Evolutionary conservation across 2,113 vertebrate genomes (phyloP).

Genomic region (Heterochromis multidens): DNA sequence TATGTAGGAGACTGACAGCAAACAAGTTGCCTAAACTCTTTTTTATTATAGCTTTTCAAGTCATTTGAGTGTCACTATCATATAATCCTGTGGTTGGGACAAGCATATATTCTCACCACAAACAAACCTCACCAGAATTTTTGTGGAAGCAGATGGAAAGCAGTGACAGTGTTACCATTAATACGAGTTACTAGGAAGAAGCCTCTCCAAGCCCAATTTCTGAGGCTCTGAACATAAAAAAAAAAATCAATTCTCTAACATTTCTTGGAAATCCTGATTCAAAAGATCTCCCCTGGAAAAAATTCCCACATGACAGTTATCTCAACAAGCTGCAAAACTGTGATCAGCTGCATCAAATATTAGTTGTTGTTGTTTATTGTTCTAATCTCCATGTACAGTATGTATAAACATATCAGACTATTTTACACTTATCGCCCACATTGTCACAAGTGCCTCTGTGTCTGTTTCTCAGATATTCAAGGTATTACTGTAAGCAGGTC

Average conservation of each 20-base stretch:
- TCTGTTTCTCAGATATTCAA: neutral
- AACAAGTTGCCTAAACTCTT: neutral
- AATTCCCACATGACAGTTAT: neutral
- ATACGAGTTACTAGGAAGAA: neutral
- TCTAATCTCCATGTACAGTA: neutral
- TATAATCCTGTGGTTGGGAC: neutral
- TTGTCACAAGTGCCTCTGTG: neutral
- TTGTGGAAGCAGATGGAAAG: neutral
- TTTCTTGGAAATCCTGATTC: neutral
- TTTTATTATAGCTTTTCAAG: neutral
- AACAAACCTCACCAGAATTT: neutral
- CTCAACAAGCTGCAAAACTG: neutral
- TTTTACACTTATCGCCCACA: neutral
- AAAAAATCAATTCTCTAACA: neutral
- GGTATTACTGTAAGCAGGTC: neutral
- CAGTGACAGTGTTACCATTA: neutral
- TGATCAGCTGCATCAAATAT: neutral
- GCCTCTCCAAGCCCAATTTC: neutral
- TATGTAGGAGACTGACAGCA: neutral
- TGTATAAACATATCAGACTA: neutral
- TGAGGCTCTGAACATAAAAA: neutral
- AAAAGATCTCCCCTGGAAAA: neutral
- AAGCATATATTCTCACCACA: neutral
- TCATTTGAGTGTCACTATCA: neutral
- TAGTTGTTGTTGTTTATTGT: neutral